phyloP scores from a whole-genome alignment of 2,888 invertebrate species.

The Trachelus iudaicus region DNA sequence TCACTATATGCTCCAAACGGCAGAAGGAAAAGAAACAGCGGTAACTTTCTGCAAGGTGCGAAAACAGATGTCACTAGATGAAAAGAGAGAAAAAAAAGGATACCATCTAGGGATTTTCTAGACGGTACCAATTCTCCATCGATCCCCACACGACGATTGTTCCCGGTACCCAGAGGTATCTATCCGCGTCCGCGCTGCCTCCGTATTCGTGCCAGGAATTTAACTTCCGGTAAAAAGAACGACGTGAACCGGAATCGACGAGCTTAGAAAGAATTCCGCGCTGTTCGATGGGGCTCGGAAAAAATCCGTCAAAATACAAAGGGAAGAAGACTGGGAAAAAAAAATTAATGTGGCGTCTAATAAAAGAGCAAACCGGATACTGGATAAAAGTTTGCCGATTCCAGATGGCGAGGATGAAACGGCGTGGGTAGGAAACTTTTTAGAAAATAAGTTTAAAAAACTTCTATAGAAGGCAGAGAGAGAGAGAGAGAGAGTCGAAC shows the following conservation, averaged over 20 bases:
- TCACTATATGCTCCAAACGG: not conserved
- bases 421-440: not conserved
- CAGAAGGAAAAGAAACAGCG: not conserved
- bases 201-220: too few species aligned
- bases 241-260: not conserved
- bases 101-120: not conserved
- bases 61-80: not conserved
- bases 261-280: not conserved
- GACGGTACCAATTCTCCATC: not conserved
- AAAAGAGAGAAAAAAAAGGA: too few species aligned
- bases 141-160: not conserved
- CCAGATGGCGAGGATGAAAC: not conserved
- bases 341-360: not conserved
- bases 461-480: not conserved
- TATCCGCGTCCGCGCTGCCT: not conserved
- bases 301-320: not conserved
- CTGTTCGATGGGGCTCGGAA: not conserved
- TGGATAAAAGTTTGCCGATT: not conserved
- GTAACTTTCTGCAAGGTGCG: not conserved
- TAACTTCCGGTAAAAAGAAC: not conserved
- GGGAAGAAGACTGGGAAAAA: not conserved
- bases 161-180: not conserved
- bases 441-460: not conserved
- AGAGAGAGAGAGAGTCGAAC: not conserved
- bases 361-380: not conserved